Evolutionary conservation across 2,113 vertebrate species (phyloP), one percentile per base, ranked within the genome.

Genomic region (Tachysurus fulvidraco): DNA sequence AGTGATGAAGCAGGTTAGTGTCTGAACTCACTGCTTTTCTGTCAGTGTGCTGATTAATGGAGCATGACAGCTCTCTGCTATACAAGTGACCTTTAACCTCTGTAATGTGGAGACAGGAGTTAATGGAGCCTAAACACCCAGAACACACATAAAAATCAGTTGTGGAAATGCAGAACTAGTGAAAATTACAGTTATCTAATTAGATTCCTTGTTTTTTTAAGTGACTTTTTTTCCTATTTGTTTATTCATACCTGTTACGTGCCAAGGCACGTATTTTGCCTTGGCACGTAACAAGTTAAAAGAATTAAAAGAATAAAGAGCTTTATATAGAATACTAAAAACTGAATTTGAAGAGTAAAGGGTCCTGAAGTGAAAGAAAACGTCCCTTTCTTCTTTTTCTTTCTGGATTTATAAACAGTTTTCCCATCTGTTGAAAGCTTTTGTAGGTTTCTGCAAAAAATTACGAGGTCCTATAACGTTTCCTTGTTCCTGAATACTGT

Each of bases 51-150:
- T 89, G 50, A 54, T 89, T 95, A 95, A 94, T 94, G 90, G 90
- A 92, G 92, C 93, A 93, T 93, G 94, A 95, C 94, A 93, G 93
- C 91, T 91, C 93, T 93, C 91, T 92, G 93, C 90, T 93, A 93
- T 93, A 92, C 86, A 67, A 85, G 59, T 73, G 84, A 92, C 93
- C 95, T 93, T 69, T 91, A 86, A 93, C 93, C 94, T 92, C 93
- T 91, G 92, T 94, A 93, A 93, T 88, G 90, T 92, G 91, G 91
- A 91, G 91, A 91, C 90, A 90, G 92, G 92, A 92, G 71, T 77
- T 83, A 87, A 87, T 83, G 69, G 80, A 73, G 71, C 55, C 83
- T 87, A 55, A 69, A 78, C 2, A 46, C 19, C 59, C 30, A 87
- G 91, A 93, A 92, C 91, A 93, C 92, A 89, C 89, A 59, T 5